Evolutionary conservation across 2,888 invertebrate genomes (phyloP).

Genomic region (Microctonus hyperodae): DNA sequence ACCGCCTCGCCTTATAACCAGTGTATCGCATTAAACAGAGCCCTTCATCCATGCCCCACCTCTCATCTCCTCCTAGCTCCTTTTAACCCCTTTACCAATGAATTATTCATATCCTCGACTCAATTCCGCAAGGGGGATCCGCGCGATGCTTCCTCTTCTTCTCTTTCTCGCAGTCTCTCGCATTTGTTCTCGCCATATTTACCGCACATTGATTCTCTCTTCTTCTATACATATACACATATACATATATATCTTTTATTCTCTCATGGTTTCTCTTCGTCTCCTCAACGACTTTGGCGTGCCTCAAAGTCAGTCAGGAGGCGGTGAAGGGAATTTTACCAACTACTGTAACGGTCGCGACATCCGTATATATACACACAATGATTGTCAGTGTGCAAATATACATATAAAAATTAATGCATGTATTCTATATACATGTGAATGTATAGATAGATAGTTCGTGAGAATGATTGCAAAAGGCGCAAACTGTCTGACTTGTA

Average conservation of each 20-base stretch:
- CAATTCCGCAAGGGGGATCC: constrained; percentile 56
- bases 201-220: constrained; percentile 18
- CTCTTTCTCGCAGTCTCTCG: constrained; percentile 24
- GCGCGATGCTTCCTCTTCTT: constrained; percentile 39
- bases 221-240: constrained; percentile 5
- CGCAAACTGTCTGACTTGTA: background rate
- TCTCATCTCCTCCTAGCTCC: constrained; percentile 36
- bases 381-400: background rate
- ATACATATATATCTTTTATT: background rate
- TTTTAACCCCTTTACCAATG: constrained; percentile 46
- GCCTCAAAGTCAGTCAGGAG: constrained; percentile 47
- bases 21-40: constrained; percentile 59
- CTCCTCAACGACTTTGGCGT: constrained; percentile 8
- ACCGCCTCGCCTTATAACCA: constrained; percentile 57
- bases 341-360: constrained; percentile 13
- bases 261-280: background rate
- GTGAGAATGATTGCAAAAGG: background rate
- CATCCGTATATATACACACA: background rate
- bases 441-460: background rate
- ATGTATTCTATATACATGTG: no score
- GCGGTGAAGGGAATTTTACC: constrained; percentile 38
- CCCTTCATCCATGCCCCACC: constrained; percentile 45
- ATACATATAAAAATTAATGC: background rate
- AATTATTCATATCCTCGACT: constrained; percentile 60
- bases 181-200: constrained; percentile 23